Conservation (phyloP, 2,797 vertebrate genomes). For the Macrochelys suwanniensis region DNA sequence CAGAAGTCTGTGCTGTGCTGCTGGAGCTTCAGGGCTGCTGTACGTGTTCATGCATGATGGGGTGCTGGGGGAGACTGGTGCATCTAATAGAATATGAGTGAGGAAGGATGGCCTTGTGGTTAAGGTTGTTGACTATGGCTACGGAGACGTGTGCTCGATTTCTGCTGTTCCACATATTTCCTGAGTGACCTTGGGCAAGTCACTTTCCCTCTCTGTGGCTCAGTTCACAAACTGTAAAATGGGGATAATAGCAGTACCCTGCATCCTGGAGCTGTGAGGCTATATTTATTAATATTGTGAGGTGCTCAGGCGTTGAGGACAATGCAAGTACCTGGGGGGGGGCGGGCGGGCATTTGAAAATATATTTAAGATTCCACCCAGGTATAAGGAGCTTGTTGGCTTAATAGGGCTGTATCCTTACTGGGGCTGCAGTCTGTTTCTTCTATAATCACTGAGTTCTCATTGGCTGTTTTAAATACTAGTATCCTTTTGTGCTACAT, state of each 20-base stretch:
- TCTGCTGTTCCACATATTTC: rapidly evolving
- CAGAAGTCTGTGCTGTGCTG: background rate
- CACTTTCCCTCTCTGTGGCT: background rate
- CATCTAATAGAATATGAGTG: rapidly evolving
- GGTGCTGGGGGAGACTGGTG: background rate
- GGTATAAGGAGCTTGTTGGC: background rate
- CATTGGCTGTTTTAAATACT: background rate
- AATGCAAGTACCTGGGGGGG: background rate
- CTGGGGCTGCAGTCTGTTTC: background rate
- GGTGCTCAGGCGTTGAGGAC: background rate
- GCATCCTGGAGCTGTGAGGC: background rate
- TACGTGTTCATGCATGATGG: rapidly evolving
- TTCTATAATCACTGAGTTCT: background rate
- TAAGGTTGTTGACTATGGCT: background rate
- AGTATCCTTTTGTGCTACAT: background rate
- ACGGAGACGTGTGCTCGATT: rapidly evolving
- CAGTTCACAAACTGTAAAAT: background rate
- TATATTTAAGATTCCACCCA: background rate
- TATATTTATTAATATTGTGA: background rate
- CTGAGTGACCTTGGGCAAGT: background rate
- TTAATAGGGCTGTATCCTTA: background rate
- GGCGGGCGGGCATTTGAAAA: background rate
- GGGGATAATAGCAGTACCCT: background rate
- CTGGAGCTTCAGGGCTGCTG: background rate
- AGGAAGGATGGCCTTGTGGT: background rate